These are phyloP conservation scores for Montipora cactus DNA, from an alignment of 64 coral and sea anemone species.

Conservation along the genomic window DNA sequence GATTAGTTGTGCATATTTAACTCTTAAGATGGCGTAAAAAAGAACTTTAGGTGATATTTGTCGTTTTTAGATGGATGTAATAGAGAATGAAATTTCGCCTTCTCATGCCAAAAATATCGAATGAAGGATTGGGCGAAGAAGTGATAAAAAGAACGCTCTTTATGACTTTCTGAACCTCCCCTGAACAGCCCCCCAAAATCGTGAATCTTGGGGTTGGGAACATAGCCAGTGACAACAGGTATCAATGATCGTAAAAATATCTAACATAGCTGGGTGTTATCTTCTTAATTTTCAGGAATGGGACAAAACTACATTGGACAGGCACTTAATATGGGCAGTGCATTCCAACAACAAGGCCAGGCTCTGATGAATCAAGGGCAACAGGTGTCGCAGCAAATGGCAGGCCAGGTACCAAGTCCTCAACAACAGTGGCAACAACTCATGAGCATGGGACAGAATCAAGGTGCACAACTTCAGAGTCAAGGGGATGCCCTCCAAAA, in stretches of 20 bases:
- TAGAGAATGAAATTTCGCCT: too few species aligned
- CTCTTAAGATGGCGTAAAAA: too few species aligned
- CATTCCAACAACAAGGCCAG: conserved; percentile 24
- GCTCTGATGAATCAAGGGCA: conserved; percentile 20
- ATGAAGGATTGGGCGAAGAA: too few species aligned
- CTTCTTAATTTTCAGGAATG: not conserved
- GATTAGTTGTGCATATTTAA: too few species aligned
- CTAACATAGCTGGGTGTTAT: not conserved
- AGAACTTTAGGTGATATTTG: too few species aligned
- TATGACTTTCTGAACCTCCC: too few species aligned
- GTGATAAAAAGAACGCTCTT: too few species aligned
- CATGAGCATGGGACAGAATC: conserved; percentile 12
- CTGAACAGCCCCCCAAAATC: too few species aligned
- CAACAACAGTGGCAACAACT: conserved; percentile 38
- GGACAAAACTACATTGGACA: conserved; percentile 31
- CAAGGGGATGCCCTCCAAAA: conserved; percentile 18
- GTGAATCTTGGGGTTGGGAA: too few species aligned
- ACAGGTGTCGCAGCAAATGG: conserved; percentile 35
- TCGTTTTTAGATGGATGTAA: too few species aligned
- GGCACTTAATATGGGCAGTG: conserved; percentile 29
- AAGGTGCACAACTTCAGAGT: conserved; percentile 18
- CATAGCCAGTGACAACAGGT: too few species aligned
- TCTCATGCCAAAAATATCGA: too few species aligned
- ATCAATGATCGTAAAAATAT: not conserved
- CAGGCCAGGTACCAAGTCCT: conserved; percentile 27